These are phyloP conservation scores for Miichthys miiuy DNA, from an alignment of 2,797 vertebrate species.

Conservation along the genomic window DNA sequence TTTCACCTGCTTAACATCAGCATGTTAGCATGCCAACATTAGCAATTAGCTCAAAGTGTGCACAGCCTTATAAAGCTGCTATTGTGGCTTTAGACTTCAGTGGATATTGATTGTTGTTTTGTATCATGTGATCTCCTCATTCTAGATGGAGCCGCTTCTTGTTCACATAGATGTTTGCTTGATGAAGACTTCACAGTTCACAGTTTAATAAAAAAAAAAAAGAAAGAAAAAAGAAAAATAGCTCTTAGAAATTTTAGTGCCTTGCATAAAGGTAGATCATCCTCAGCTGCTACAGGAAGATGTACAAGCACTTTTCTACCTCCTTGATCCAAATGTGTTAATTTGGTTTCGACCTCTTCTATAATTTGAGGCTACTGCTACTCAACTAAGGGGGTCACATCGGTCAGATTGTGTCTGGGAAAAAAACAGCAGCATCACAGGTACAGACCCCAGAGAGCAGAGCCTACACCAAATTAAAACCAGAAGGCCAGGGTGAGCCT, in stretches of 20 bases:
- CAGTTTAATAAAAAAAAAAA: not conserved
- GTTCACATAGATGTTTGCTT: not conserved
- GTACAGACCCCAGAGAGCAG: conserved; percentile 83
- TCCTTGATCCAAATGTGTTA: conserved; percentile 24
- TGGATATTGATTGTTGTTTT: not conserved
- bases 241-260: not conserved
- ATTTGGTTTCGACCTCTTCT: conserved; percentile 29
- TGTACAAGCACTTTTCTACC: not conserved
- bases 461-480: conserved; percentile 91
- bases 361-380: conserved; percentile 36
- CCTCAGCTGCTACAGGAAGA: conserved; percentile 13
- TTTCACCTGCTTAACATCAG: not conserved
- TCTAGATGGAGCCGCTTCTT: not conserved
- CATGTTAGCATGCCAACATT: not conserved
- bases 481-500: conserved; percentile 90
- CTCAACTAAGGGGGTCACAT: conserved; percentile 75
- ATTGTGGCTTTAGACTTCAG: not conserved
- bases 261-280: conserved; percentile 2
- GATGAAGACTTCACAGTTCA: too few relatives aligned
- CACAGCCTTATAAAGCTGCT: not conserved
- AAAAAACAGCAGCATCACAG: conserved; percentile 81
- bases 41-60: not conserved
- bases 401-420: conserved; percentile 87
- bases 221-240: not conserved
- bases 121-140: not conserved